phyloP scores from a whole-genome alignment of 92 coral and sea anemone species.

The Micromussa lordhowensis region DNA sequence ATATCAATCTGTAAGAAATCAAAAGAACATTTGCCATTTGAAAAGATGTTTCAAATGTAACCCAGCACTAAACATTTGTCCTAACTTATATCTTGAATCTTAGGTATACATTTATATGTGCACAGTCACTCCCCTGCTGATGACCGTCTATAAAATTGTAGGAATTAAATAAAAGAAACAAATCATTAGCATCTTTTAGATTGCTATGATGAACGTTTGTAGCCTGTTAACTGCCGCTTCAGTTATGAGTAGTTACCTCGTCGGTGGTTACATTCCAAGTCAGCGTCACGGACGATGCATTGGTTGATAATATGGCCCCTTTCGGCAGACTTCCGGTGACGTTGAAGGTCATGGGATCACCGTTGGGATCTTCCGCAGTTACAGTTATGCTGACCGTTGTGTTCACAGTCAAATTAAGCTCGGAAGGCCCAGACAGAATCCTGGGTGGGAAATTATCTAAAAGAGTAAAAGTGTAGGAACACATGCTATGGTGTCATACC shows the following conservation, averaged over 20 bases:
- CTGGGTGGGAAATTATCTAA: slow-evolving; percentile 57
- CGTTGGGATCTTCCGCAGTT: slow-evolving; percentile 58
- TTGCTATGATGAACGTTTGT: not conserved
- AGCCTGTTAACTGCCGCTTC: not conserved
- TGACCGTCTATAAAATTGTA: no score
- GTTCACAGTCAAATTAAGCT: slow-evolving; percentile 55
- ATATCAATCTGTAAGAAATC: slow-evolving; percentile 37
- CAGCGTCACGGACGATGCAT: slow-evolving; percentile 17
- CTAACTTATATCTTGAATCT: no score
- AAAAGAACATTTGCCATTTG: not conserved
- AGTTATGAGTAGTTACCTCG: not conserved
- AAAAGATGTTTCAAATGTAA: not conserved
- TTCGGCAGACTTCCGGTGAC: slow-evolving; percentile 41
- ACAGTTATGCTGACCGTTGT: slow-evolving; percentile 34
- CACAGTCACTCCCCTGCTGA: no score
- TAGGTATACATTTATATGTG: no score
- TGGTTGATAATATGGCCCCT: not conserved
- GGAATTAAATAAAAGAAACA: no score
- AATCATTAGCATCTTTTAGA: no score
- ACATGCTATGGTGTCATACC: no score
- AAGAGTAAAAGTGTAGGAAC: not conserved
- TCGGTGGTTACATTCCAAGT: slow-evolving; percentile 42
- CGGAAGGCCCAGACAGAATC: slow-evolving; percentile 30
- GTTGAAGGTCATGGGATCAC: slow-evolving; percentile 41
- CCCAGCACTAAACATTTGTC: not conserved